Percentiles rank a stretch among this genome's conserved stretches.
Evolutionary conservation across 2,113 vertebrate genomes (phyloP).

Genomic region (Toxotes chatareus): DNA sequence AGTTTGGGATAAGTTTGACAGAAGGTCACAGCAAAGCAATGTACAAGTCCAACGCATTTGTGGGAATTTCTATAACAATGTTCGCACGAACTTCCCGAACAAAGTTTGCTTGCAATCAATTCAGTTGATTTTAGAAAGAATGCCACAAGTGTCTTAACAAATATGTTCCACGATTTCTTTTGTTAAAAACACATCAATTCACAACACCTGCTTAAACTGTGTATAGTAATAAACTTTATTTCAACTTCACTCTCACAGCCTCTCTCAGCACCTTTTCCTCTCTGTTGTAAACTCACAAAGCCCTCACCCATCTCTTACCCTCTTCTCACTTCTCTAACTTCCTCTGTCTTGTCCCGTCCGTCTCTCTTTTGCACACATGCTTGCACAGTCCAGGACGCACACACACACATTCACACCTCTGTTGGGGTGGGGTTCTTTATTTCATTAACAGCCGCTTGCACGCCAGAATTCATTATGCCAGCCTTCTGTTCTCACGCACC

Average conservation of each 20-base stretch:
- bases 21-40: too few species aligned
- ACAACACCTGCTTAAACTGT: background rate
- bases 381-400: constrained; percentile 14
- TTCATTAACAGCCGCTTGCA: constrained; percentile 78
- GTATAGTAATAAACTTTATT: background rate
- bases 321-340: constrained; percentile 21
- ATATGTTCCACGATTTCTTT: background rate
- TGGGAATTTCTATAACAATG: too few species aligned
- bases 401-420: constrained; percentile 58
- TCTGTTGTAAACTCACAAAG: background rate
- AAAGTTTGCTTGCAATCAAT: too few species aligned
- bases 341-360: background rate
- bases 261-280: background rate
- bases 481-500: constrained; percentile 77
- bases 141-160: too few species aligned
- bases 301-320: background rate
- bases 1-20: too few species aligned
- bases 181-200: background rate
- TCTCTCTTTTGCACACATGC: constrained; percentile 31
- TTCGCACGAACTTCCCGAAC: too few species aligned
- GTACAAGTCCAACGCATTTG: too few species aligned
- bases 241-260: background rate
- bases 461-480: constrained; percentile 83
- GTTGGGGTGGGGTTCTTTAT: constrained; percentile 76
- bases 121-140: too few species aligned